Evolutionary conservation across 2,113 vertebrate genomes (phyloP).

Genomic region (Pachyramphus minor): DNA sequence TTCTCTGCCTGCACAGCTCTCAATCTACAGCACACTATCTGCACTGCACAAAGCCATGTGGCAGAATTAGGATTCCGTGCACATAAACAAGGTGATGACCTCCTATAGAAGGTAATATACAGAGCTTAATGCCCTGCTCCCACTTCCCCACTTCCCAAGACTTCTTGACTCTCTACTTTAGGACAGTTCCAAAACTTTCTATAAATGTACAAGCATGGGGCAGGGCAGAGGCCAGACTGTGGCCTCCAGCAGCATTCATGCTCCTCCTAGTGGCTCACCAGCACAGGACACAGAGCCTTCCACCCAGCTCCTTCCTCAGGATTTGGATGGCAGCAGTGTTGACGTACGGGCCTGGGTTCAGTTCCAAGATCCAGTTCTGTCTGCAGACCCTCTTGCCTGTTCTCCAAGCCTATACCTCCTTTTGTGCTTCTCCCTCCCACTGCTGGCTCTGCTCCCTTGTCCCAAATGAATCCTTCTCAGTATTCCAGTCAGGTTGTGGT

Average conservation of each 20-base stretch:
- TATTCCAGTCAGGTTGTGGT: slow-evolving; percentile 48
- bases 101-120: not conserved
- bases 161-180: not conserved
- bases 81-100: not conserved
- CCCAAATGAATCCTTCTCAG: slow-evolving; percentile 36
- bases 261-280: slow-evolving; percentile 40
- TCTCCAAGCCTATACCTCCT: not conserved
- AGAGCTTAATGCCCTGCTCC: not conserved
- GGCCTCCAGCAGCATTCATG: not conserved
- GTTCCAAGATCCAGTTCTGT: not conserved
- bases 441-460: slow-evolving; percentile 25
- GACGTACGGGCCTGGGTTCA: not conserved
- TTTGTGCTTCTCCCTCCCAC: slow-evolving; percentile 23
- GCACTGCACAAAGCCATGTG: not conserved
- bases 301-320: not conserved
- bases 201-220: rapidly evolving
- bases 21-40: not conserved
- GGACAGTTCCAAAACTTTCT: not conserved
- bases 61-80: not conserved
- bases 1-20: not conserved
- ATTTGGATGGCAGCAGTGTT: not conserved
- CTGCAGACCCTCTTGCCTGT: not conserved
- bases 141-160: not conserved
- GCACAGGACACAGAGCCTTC: not conserved
- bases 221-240: not conserved